Conservation (phyloP, 2,888 invertebrate genomes). For the Exocentrus adspersus region DNA sequence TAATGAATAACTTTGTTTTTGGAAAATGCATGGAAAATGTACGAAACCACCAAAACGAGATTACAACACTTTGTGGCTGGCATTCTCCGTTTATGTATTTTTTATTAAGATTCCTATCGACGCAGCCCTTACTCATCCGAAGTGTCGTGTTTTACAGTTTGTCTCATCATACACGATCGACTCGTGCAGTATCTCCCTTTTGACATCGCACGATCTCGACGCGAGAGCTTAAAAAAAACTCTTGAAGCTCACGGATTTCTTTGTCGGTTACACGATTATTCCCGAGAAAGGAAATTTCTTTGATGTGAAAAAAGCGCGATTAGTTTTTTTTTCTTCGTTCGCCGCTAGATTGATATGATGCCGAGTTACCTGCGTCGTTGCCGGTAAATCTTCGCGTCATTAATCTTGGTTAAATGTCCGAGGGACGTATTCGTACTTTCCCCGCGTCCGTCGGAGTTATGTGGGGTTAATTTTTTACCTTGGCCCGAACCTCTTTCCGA, state of each 20-base stretch:
- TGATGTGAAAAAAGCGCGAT: not conserved
- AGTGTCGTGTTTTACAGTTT: constrained; percentile 13
- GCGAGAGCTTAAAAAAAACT: not conserved
- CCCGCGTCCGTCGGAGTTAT: too few species aligned
- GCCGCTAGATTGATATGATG: not conserved
- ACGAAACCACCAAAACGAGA: too few species aligned
- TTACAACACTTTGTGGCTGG: too few species aligned
- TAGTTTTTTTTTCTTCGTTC: not conserved
- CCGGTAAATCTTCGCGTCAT: not conserved
- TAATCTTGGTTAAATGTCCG: not conserved
- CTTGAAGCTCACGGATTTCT: not conserved
- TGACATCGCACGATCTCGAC: not conserved
- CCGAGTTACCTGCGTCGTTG: not conserved
- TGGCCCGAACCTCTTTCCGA: too few species aligned
- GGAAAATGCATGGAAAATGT: too few species aligned
- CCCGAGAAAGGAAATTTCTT: too few species aligned
- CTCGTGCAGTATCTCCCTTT: not conserved
- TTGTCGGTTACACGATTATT: not conserved
- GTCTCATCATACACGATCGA: constrained; percentile 7
- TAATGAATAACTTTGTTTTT: too few species aligned
- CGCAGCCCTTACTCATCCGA: constrained; percentile 4
- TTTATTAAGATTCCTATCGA: not conserved
- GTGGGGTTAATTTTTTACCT: too few species aligned
- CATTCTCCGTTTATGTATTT: not conserved
- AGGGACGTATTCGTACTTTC: not conserved